Evolutionary conservation across 2,888 invertebrate species (phyloP), one percentile per base, ranked within the genome.

Genomic region (Diaperis boleti): DNA sequence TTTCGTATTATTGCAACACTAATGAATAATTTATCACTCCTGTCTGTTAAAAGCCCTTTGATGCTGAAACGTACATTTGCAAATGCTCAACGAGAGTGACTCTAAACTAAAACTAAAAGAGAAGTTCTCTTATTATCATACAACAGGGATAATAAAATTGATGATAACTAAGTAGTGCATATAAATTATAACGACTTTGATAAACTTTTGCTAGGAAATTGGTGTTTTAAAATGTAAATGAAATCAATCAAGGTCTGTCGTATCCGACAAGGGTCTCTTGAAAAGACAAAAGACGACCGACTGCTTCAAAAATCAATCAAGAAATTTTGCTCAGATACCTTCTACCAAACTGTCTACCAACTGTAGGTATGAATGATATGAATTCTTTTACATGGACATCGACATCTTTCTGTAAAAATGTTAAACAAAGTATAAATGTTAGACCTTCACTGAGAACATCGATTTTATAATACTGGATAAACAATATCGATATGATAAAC

Each of bases 11-110:
- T 14, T 15, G n/a, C 1, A 17, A 39, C 17, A 17, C 44, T 22
- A 44, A 44, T 44, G 44, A 44, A 44, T 44, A 26, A 44, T 44
- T 44, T 22, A 44, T 7, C 26, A 5, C 13, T 8, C 22, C 18
- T 42, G 44, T 14, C 13, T 33, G 33, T 10, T 1, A 5, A 11
- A 2, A 2, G 1, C 26, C 13, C 44, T 44, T 4, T 26, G 18
- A 22, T 13, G 7, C 44, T 44, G 7, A 22, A 11, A 44, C 7
- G 3, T 20, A 26, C 26, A 44, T 26, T 26, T 26, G 11, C 44
- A 44, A 26, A 20, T 8, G 13, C 10, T 42, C 42, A 13, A 8
- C 22, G 7, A 18, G 15, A 2, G n/a, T 42, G 5, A 18, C 7
- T 5, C 10, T n/a, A 18, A 18, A 11, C 10, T 5, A 37, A 37